A percentile compares a stretch with the other conserved stretches of the same genome.
phyloP scores from a whole-genome alignment of 2,113 vertebrate species.

The Rhinolophus ferrumequinum region DNA sequence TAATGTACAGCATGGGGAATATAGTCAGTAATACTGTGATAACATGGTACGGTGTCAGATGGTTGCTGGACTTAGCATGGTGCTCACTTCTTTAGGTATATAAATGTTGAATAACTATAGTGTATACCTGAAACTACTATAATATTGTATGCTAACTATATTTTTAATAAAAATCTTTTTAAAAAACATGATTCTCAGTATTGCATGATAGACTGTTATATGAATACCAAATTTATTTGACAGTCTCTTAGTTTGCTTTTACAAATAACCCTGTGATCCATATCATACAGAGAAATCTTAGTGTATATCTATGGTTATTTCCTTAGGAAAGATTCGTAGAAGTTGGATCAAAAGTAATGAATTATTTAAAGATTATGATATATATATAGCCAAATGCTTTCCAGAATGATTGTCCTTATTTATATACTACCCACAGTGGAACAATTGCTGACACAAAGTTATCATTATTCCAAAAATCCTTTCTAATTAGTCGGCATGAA shows the following conservation, averaged over 20 bases:
- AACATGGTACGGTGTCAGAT: no score
- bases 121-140: no score
- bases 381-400: background rate
- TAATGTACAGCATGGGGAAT: no score
- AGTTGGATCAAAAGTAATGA: background rate
- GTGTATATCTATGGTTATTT: background rate
- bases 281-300: background rate
- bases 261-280: background rate
- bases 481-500: background rate
- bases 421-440: background rate
- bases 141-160: no score
- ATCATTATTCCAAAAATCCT: background rate
- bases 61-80: no score
- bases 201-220: background rate
- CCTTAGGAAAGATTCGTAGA: background rate
- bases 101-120: no score
- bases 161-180: no score
- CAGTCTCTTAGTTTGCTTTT: background rate
- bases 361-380: background rate
- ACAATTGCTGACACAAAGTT: background rate
- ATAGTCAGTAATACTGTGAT: no score
- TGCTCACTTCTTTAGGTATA: no score
- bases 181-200: background rate
- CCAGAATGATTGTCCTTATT: background rate
- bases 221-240: background rate